phyloP scores from a whole-genome alignment of 1,140 invertebrate species.

The Nephotettix cincticeps region DNA sequence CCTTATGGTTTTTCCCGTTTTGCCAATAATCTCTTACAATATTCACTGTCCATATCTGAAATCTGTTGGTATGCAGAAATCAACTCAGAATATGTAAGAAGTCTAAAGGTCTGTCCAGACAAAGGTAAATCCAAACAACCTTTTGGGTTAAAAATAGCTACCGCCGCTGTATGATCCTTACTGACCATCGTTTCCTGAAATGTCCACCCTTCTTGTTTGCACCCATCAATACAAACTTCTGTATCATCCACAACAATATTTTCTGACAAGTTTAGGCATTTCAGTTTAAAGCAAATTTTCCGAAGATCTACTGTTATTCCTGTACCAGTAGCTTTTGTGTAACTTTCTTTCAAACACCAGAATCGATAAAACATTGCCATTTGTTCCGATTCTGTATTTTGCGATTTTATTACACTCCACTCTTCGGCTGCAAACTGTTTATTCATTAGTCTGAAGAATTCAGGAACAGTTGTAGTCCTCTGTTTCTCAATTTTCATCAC shows the following conservation, averaged over 20 bases:
- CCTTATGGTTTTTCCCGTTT: background rate
- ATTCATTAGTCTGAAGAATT: conserved; percentile 87
- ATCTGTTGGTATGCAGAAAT: background rate
- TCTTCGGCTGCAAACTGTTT: conserved; percentile 76
- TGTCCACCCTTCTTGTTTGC: conserved; percentile 63
- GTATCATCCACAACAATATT: conserved; percentile 63
- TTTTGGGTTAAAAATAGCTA: conserved; percentile 56
- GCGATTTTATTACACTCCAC: conserved; percentile 70
- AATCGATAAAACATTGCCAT: conserved; percentile 77
- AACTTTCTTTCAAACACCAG: conserved; percentile 96
- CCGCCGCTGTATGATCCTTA: conserved; percentile 74
- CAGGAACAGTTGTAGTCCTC: conserved; percentile 60
- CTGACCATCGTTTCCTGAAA: conserved; percentile 90
- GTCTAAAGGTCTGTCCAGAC: background rate
- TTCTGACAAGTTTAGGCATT: conserved; percentile 49
- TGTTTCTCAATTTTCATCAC: conserved; percentile 72
- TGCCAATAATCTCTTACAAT: background rate
- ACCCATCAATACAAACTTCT: conserved; percentile 61
- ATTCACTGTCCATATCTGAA: background rate
- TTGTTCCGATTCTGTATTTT: conserved; percentile 54
- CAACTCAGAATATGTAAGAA: background rate
- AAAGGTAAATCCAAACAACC: background rate
- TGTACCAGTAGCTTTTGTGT: conserved; percentile 86
- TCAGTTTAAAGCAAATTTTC: conserved; percentile 71
- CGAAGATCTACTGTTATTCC: conserved; percentile 79